Percentiles rank a stretch among this genome's conserved stretches.
These are phyloP conservation scores for Sander vitreus DNA, from an alignment of 2,113 vertebrate species.

Conservation along the genomic window DNA sequence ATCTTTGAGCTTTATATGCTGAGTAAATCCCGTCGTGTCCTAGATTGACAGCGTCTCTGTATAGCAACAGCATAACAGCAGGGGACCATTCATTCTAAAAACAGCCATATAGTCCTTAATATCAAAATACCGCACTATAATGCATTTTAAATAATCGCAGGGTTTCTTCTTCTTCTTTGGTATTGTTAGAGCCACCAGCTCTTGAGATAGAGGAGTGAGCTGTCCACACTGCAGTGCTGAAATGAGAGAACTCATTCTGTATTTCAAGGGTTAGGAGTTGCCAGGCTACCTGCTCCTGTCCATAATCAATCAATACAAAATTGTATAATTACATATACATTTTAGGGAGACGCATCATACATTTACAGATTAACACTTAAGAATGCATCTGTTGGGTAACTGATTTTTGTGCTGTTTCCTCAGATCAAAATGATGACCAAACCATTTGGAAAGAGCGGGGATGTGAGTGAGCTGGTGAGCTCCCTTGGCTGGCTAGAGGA, in stretches of 20 bases:
- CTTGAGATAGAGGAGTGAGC: slow-evolving; percentile 39
- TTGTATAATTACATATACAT: neutral
- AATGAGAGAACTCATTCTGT: slow-evolving; percentile 34
- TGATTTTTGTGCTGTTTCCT: neutral
- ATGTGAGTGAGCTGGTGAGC: slow-evolving; percentile 88
- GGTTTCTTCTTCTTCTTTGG: neutral
- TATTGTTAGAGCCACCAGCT: neutral
- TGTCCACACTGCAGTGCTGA: slow-evolving; percentile 71
- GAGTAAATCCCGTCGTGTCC: slow-evolving; percentile 83
- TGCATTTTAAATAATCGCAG: neutral
- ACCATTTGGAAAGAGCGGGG: slow-evolving; percentile 82
- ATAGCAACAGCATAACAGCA: slow-evolving; percentile 48
- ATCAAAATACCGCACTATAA: slow-evolving; percentile 4
- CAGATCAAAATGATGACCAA: slow-evolving; percentile 91
- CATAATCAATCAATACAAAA: neutral
- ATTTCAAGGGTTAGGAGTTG: neutral
- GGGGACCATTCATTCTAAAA: slow-evolving; percentile 48
- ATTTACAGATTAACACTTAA: neutral
- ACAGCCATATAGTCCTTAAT: neutral
- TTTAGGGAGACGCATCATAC: neutral
- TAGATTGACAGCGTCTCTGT: slow-evolving; percentile 80
- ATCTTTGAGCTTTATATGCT: slow-evolving; percentile 78
- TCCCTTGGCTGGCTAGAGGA: slow-evolving; percentile 89
- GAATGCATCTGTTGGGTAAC: slow-evolving; percentile 11
- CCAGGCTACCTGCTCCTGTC: neutral